A percentile compares a stretch with the other conserved stretches of the same genome.
phyloP scores from a whole-genome alignment of 1,140 invertebrate species.

The Lepidostoma basale region DNA sequence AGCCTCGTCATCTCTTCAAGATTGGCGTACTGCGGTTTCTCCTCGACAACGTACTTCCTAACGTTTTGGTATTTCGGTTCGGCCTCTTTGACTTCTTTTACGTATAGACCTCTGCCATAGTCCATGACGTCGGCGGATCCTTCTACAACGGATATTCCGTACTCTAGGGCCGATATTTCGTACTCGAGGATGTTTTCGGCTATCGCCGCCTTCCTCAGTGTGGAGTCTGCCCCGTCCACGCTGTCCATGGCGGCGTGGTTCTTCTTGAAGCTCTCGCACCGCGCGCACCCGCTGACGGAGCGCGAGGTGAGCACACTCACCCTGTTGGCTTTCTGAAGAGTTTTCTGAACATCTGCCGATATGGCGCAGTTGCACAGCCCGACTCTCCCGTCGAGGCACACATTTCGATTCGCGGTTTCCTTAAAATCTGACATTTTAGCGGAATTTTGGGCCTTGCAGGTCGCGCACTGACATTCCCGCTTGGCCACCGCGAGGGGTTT shows the following conservation, averaged over 20 bases:
- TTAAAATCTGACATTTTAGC: neutral
- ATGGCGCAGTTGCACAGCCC: constrained; percentile 3
- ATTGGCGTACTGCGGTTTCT: constrained; percentile 57
- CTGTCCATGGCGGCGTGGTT: constrained; percentile 28
- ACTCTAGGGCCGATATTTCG: constrained; percentile 49
- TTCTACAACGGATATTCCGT: constrained; percentile 53
- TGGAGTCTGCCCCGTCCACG: constrained; percentile 27
- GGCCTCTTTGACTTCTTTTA: constrained; percentile 18
- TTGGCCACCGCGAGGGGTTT: neutral
- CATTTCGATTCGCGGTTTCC: constrained; percentile 7
- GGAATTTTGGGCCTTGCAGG: constrained; percentile 10
- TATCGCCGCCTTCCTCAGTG: constrained; percentile 31
- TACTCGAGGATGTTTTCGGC: constrained; percentile 38
- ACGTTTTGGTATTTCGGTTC: constrained; percentile 58
- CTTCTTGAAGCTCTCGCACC: neutral
- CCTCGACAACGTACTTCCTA: constrained; percentile 49
- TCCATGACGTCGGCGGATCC: constrained; percentile 51
- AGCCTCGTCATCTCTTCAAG: constrained; percentile 58
- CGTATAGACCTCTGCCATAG: constrained; percentile 12
- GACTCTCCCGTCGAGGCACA: constrained; percentile 6
- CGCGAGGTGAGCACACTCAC: neutral
- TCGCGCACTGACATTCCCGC: constrained; percentile 16
- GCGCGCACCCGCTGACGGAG: neutral
- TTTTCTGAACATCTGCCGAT: neutral
- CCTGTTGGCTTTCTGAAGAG: neutral